Conservation (phyloP, 2,113 vertebrate genomes). For the Albula glossodonta region DNA sequence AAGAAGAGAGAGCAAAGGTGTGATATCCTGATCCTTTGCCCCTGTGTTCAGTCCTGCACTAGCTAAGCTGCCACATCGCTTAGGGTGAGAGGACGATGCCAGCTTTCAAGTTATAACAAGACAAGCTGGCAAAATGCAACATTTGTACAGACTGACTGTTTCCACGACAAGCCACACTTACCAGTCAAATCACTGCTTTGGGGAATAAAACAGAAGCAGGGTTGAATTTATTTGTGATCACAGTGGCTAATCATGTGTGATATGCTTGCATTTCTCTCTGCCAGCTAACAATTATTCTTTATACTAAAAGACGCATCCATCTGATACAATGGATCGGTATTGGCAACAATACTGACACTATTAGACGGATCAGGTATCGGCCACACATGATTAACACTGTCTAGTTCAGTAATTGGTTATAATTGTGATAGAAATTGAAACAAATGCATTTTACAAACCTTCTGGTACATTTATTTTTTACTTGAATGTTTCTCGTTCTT, state of each 20-base stretch:
- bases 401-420: too few relatives aligned
- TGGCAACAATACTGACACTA: too few relatives aligned
- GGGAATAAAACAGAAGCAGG: not conserved
- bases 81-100: not conserved
- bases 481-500: too few relatives aligned
- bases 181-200: not conserved
- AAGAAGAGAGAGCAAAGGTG: not conserved
- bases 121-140: not conserved
- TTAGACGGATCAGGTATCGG: too few relatives aligned
- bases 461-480: too few relatives aligned
- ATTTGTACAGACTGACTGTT: not conserved
- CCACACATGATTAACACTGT: too few relatives aligned
- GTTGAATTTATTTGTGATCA: not conserved
- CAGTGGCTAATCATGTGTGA: not conserved
- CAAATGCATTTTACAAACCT: too few relatives aligned
- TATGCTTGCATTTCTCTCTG: not conserved
- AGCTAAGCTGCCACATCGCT: too few relatives aligned
- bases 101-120: not conserved
- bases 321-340: too few relatives aligned
- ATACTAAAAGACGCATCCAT: too few relatives aligned
- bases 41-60: not conserved
- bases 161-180: not conserved
- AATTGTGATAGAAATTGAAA: too few relatives aligned
- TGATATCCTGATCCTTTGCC: not conserved
- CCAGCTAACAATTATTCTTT: not conserved